phyloP scores from a whole-genome alignment of 2,888 invertebrate species.

The Galerucella pusilla region DNA sequence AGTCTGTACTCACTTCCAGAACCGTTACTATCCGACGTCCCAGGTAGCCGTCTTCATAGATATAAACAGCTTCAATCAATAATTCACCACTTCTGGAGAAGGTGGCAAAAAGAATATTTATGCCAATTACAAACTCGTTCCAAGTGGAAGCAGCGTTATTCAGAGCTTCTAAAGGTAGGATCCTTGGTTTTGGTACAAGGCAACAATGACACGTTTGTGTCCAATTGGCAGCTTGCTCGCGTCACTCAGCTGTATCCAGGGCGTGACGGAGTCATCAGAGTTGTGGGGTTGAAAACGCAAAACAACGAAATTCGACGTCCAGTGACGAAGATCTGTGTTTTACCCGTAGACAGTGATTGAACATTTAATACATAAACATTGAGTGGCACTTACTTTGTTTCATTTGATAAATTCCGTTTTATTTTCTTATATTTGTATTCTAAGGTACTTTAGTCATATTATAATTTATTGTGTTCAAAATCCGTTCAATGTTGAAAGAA shows the following conservation, averaged over 20 bases:
- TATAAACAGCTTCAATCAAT: not conserved
- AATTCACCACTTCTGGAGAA: not conserved
- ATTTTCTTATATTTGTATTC: not conserved
- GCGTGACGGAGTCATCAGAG: not conserved
- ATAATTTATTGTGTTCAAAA: not conserved
- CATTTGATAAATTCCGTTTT: not conserved
- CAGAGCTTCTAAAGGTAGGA: not conserved
- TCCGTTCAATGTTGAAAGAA: not conserved
- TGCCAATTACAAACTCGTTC: not conserved
- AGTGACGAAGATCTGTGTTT: not conserved
- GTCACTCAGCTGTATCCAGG: not conserved
- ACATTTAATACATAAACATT: not conserved
- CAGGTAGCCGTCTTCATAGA: not conserved
- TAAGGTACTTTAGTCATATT: not conserved
- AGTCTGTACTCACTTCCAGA: not conserved
- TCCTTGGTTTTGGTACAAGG: not conserved
- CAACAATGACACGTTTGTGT: not conserved
- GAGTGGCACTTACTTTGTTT: not conserved
- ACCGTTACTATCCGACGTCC: not conserved
- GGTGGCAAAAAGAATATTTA: constrained; percentile 2
- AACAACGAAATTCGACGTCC: not conserved
- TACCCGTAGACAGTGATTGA: not conserved
- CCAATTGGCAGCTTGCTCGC: constrained; percentile 4
- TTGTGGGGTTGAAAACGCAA: not conserved
- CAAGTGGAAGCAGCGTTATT: constrained; percentile 3